These are phyloP conservation scores for Zaprionus vittiger DNA, from an alignment of 1,140 invertebrate species.

Conservation along the genomic window DNA sequence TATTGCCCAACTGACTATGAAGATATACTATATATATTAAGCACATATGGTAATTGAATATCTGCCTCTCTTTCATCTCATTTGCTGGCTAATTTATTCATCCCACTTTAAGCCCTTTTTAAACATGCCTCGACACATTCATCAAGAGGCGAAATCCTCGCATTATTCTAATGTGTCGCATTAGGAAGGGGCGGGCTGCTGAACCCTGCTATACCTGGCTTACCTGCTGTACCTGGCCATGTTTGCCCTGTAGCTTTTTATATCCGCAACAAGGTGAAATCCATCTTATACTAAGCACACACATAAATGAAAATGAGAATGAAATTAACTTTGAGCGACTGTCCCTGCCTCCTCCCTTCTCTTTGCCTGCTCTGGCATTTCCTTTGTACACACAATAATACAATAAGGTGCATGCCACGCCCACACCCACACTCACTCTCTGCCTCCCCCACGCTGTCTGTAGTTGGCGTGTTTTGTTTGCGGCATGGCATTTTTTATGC, in stretches of 20 bases:
- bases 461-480: conserved; percentile 10
- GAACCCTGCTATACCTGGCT: background rate
- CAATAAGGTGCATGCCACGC: conserved; percentile 22
- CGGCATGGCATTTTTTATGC: conserved; percentile 48
- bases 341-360: background rate
- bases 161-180: conserved; percentile 34
- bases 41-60: background rate
- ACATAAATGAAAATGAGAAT: conserved; percentile 61
- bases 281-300: conserved; percentile 58
- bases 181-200: background rate
- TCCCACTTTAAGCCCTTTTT: background rate
- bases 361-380: background rate
- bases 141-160: conserved; percentile 11
- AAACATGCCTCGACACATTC: conserved; percentile 5
- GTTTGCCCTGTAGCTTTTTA: conserved; percentile 26
- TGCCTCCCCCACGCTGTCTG: background rate
- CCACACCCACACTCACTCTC: background rate
- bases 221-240: conserved; percentile 17
- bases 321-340: conserved; percentile 64
- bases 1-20: background rate
- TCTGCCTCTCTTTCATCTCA: background rate
- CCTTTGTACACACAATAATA: conserved; percentile 23
- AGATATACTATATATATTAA: background rate
- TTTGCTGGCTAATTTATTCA: background rate
- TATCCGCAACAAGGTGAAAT: conserved; percentile 51